These are phyloP conservation scores for Lycodopsis pacificus DNA, from an alignment of 2,797 vertebrate species.

Conservation along the genomic window DNA sequence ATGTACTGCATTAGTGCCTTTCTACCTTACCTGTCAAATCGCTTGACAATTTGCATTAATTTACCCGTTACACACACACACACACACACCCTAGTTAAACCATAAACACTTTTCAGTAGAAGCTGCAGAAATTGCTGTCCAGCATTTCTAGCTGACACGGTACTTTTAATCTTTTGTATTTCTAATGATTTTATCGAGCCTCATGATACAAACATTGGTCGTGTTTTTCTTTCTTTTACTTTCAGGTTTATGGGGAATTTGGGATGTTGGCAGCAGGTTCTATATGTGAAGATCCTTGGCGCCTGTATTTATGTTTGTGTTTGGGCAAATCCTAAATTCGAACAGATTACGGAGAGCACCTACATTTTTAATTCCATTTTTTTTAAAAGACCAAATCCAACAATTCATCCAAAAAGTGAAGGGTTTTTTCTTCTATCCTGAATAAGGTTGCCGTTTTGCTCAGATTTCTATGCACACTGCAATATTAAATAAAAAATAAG, in stretches of 20 bases:
- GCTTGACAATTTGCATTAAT: not conserved
- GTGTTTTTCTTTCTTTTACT: not conserved
- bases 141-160: not conserved
- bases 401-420: not conserved
- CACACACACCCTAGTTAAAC: not conserved
- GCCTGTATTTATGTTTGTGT: constrained; percentile 36
- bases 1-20: not conserved
- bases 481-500: not conserved
- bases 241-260: constrained; percentile 8
- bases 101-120: not conserved
- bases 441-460: not conserved
- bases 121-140: not conserved
- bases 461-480: not conserved
- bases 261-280: constrained; percentile 30
- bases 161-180: not conserved
- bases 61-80: not conserved
- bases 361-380: constrained; percentile 14
- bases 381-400: not conserved
- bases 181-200: not conserved
- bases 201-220: not conserved
- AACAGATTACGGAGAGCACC: constrained; percentile 38
- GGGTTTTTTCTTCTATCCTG: not conserved
- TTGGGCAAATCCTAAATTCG: constrained; percentile 41
- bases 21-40: not conserved
- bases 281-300: constrained; percentile 28